Conservation (phyloP, 2,888 invertebrate species). For the Scaptomyza flava region DNA sequence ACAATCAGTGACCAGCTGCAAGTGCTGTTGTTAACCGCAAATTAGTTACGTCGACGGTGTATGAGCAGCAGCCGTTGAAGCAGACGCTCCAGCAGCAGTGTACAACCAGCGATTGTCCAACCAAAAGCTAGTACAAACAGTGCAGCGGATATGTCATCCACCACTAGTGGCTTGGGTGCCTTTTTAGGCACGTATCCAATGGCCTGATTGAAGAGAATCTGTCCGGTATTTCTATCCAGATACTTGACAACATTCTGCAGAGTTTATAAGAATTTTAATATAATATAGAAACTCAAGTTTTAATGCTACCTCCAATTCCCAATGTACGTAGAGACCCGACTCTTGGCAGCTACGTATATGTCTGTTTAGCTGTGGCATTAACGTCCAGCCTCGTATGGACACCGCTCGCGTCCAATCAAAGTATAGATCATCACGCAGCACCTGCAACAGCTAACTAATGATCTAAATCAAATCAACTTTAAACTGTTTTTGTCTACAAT, state of each 20-base stretch:
- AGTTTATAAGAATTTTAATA: too few relatives aligned
- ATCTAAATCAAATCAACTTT: not conserved
- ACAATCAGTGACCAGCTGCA: constrained; percentile 48
- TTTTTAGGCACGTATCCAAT: constrained; percentile 66
- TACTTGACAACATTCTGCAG: constrained; percentile 64
- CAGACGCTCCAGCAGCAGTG: constrained; percentile 66
- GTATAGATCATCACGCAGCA: constrained; percentile 80
- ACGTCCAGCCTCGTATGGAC: constrained; percentile 81
- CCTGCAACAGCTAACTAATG: constrained; percentile 45
- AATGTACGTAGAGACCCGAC: constrained; percentile 78
- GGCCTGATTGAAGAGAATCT: constrained; percentile 67
- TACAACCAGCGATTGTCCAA: constrained; percentile 60
- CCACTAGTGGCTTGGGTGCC: constrained; percentile 71
- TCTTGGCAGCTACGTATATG: constrained; percentile 79
- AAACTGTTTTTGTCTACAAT: constrained; percentile 62
- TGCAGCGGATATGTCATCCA: constrained; percentile 81
- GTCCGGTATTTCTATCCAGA: constrained; percentile 76
- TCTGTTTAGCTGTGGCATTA: constrained; percentile 78
- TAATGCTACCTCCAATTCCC: constrained; percentile 76
- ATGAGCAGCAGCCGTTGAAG: constrained; percentile 29
- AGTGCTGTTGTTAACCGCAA: constrained; percentile 36
- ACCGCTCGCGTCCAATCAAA: constrained; percentile 83
- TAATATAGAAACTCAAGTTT: too few relatives aligned
- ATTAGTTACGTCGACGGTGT: constrained; percentile 44
- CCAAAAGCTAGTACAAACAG: constrained; percentile 79